Evolutionary conservation across 2,888 invertebrate species (phyloP), one percentile per base, ranked within the genome.

Genomic region (Agrochola lychnidis): DNA sequence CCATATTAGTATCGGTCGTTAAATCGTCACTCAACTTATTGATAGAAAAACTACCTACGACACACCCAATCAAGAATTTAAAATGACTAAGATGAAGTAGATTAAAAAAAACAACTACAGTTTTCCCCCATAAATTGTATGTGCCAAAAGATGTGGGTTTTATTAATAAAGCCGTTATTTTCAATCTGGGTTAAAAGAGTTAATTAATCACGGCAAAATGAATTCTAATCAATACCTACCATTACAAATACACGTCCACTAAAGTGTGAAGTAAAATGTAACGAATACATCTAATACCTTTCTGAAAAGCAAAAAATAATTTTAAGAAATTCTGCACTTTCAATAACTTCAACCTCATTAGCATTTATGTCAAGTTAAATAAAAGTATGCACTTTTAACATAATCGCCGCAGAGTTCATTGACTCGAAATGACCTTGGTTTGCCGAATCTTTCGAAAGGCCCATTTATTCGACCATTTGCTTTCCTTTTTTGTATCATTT

Each of bases 381-480:
- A 76, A 72, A 71, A 76, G 53, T 42, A 19, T 83, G 67, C 70
- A 73, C 70, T 73, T 78, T 80, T 70, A 70, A 78, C 56, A 70
- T 68, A 62, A 56, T 80, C 80, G 14, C 73, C 48, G 6, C 48
- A 22, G 75, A 88, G 94, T 91, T 93, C 92, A 85, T 87, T 90
- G 83, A 86, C 92, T 82, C 83, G 89, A 85, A 1, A 90, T 87
- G 87, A 87, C 91, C 94, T 93, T 94, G 92, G 76, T 73, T 87
- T 82, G 81, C 79, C 88, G 88, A 89, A 89, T 85, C 85, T 90
- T 88, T 88, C 89, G 88, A 89, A 90, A 88, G 85, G 79, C 78
- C 79, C 74, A 87, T 87, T 88, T 82, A 82, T 82, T 83, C 66
- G 48, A 77, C 69, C 79, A 78, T 76, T 88, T 85, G 79, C 86